These are phyloP conservation scores for Aradus depressus DNA, from an alignment of 2,888 invertebrate species.

Conservation along the genomic window DNA sequence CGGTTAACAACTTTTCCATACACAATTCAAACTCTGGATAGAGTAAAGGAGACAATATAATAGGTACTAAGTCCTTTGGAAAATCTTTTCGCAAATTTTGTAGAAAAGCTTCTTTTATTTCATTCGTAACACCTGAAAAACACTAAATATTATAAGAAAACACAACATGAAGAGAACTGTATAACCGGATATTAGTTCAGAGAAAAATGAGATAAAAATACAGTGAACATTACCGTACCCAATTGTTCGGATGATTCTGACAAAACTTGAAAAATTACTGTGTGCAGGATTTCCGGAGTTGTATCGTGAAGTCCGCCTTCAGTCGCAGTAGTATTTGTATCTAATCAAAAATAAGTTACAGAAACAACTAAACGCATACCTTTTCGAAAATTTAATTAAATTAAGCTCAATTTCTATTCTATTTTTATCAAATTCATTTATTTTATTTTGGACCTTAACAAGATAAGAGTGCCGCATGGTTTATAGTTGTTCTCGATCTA, in stretches of 20 bases:
- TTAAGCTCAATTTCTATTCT: too few species aligned
- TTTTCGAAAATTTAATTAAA: not conserved
- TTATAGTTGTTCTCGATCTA: too few species aligned
- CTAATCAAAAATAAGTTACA: conserved; percentile 24
- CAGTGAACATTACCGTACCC: too few species aligned
- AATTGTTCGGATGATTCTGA: conserved; percentile 37
- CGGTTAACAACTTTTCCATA: conserved; percentile 38
- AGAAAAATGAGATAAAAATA: too few species aligned
- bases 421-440: too few species aligned
- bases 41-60: conserved; percentile 76
- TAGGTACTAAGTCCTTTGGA: conserved; percentile 76
- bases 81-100: conserved; percentile 74
- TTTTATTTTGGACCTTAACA: too few species aligned
- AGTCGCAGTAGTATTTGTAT: conserved; percentile 48
- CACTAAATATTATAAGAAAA: too few species aligned
- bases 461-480: too few species aligned
- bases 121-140: too few species aligned
- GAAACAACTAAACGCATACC: not conserved
- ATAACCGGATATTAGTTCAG: too few species aligned
- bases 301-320: conserved; percentile 83
- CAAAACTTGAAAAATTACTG: conserved; percentile 38
- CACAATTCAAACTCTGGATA: conserved; percentile 54
- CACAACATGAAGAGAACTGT: too few species aligned
- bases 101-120: conserved; percentile 68
- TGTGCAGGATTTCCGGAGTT: conserved; percentile 68